phyloP scores from a whole-genome alignment of 2,888 invertebrate species.

The Philaethria dido region DNA sequence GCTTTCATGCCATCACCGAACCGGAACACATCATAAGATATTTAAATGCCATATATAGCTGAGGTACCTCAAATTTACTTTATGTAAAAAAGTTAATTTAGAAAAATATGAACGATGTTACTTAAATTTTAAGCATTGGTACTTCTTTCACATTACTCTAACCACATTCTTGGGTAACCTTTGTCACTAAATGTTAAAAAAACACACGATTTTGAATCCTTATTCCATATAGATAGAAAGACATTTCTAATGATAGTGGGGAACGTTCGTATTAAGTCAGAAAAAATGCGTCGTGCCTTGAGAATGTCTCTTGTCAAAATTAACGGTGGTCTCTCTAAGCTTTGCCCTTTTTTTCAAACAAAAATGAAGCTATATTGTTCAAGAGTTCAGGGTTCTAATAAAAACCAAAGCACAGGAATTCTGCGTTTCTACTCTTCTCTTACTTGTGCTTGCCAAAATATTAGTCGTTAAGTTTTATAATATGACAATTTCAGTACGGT shows the following conservation, averaged over 20 bases:
- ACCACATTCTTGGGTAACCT: no score
- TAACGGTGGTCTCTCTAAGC: conserved; percentile 59
- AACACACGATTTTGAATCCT: conserved; percentile 53
- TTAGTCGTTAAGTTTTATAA: conserved; percentile 75
- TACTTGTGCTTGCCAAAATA: conserved; percentile 71
- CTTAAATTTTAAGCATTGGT: no score
- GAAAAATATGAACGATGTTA: no score
- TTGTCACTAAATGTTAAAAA: not conserved
- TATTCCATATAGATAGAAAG: conserved; percentile 52
- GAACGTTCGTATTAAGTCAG: conserved; percentile 71
- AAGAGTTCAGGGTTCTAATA: conserved; percentile 49
- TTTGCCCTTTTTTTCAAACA: conserved; percentile 47
- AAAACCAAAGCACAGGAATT: conserved; percentile 50
- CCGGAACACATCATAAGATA: no score
- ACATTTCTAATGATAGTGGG: no score
- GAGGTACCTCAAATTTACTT: no score
- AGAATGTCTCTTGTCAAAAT: conserved; percentile 64
- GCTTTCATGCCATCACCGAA: no score
- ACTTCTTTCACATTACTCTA: no score
- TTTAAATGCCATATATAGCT: no score
- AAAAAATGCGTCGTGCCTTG: conserved; percentile 64
- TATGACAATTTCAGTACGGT: conserved; percentile 72
- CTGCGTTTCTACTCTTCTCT: conserved; percentile 56
- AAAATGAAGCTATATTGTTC: conserved; percentile 43
- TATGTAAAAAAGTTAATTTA: no score